phyloP scores from a whole-genome alignment of 2,113 vertebrate species.

The Semnornis frantzii region DNA sequence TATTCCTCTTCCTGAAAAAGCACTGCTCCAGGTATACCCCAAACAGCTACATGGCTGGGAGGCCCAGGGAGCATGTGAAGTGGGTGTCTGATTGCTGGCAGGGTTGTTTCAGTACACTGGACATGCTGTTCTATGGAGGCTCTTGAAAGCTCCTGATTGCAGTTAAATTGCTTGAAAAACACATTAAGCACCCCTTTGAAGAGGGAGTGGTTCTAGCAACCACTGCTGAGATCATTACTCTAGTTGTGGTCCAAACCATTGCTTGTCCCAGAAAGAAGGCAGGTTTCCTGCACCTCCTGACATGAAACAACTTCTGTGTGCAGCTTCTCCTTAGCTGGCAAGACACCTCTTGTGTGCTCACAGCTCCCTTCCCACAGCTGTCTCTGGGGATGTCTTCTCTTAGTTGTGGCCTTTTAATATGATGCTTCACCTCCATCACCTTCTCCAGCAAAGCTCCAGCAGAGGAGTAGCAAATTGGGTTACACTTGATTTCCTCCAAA shows the following conservation, averaged over 20 bases:
- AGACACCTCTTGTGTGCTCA: too few relatives aligned
- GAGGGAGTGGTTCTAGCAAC: background rate
- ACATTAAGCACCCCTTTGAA: background rate
- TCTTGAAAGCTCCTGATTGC: background rate
- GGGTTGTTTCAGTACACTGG: background rate
- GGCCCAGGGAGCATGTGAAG: background rate
- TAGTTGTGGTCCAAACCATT: background rate
- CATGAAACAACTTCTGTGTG: background rate
- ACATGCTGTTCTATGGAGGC: background rate
- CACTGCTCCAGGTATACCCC: background rate
- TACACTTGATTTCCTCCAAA: background rate
- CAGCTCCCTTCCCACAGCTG: background rate
- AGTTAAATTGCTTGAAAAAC: background rate
- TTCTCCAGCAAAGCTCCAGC: background rate
- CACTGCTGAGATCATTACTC: background rate
- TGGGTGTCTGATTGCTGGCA: rapidly evolving
- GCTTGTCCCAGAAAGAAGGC: background rate
- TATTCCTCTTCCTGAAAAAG: background rate
- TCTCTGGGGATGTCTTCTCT: too few relatives aligned
- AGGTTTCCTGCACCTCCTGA: background rate
- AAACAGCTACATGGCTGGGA: background rate
- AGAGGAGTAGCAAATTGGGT: background rate
- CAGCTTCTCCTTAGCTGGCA: background rate
- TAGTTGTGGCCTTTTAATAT: background rate
- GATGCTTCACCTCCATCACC: background rate